Evolutionary conservation across 1,140 invertebrate genomes (phyloP).

Genomic region (Platorchestia sp.): DNA sequence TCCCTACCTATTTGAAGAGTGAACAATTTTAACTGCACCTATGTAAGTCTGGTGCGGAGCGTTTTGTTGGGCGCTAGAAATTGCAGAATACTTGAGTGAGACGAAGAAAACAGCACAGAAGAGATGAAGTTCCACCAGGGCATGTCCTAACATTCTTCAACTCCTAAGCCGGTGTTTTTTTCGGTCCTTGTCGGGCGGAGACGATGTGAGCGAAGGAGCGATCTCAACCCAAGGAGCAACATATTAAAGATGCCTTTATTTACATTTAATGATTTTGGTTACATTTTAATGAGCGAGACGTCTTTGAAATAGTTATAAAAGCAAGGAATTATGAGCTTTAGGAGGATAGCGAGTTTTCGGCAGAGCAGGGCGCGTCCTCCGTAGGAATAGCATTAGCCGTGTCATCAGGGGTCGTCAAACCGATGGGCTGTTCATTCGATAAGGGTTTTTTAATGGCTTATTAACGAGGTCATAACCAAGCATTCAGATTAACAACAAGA

Average conservation of each 20-base stretch:
- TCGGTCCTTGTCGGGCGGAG: neutral
- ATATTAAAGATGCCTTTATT: constrained; percentile 50
- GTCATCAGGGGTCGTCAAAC: neutral
- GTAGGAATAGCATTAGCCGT: constrained; percentile 28
- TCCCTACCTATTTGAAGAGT: neutral
- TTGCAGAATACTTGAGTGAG: neutral
- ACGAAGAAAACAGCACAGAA: neutral
- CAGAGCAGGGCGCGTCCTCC: neutral
- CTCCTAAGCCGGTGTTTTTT: neutral
- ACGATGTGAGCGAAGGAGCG: neutral
- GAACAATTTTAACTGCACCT: neutral
- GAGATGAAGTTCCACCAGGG: neutral
- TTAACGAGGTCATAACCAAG: constrained; percentile 53
- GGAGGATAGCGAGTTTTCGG: neutral
- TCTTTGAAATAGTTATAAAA: constrained; percentile 55
- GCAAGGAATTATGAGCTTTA: constrained; percentile 34
- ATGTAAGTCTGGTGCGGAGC: neutral
- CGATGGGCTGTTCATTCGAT: neutral
- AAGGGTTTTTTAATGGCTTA: constrained; percentile 31
- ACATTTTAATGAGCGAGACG: constrained; percentile 49
- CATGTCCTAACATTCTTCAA: neutral
- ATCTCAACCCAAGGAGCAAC: neutral
- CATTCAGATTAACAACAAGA: constrained; percentile 53
- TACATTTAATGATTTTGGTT: constrained; percentile 53
- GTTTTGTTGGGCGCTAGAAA: neutral